Evolutionary conservation across 2,113 vertebrate species (phyloP), one percentile per base, ranked within the genome.

Genomic region (Sapajus apella): DNA sequence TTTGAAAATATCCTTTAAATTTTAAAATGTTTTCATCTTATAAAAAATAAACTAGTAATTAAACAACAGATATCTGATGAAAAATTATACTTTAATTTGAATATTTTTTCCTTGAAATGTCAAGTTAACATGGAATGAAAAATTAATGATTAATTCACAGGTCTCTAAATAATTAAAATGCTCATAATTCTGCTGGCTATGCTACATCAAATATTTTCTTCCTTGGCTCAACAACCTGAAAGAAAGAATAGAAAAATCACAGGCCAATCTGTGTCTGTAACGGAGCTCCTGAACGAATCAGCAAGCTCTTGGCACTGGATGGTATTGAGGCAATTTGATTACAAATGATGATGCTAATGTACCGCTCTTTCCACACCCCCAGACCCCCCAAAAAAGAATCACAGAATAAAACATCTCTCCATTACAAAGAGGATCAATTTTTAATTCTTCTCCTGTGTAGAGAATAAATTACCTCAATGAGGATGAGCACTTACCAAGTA

Each of bases 401-500:
- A 13, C 0, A 20, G 83, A 75, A 32, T 16, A 40, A 37, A 25
- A 18, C 35, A 35, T 9, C 52, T 83, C 61, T 79, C 47, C 10
- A 4, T 4, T 5, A 10, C 12, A 6, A 81, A 17, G 21, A 70
- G 37, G 30, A 18, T 1, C 2, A 64, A 47, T 0, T n/a, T 4
- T 81, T 8, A 68, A 21, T 5, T 50, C 47, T 58, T 87, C 10
- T 68, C 13, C 27, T 8, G 45, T 47, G 30, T 25, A 30, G n/a
- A 83, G 47, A 37, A 7, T 5, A 16, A 14, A 73, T 3, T 10
- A n/a, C 3, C 21, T 32, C 0, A 2, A 50, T 55, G 43, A 47
- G 95, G 50, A 92, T 1, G 21, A 37, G 9, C 40, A 93, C 96
- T 96, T 98, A 99, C 99, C 99, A 99, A 97, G 90, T 99, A 99